Evolutionary conservation across 2,113 vertebrate genomes (phyloP), one percentile per base, ranked within the genome.

Genomic region (Formicarius rufipectus): DNA sequence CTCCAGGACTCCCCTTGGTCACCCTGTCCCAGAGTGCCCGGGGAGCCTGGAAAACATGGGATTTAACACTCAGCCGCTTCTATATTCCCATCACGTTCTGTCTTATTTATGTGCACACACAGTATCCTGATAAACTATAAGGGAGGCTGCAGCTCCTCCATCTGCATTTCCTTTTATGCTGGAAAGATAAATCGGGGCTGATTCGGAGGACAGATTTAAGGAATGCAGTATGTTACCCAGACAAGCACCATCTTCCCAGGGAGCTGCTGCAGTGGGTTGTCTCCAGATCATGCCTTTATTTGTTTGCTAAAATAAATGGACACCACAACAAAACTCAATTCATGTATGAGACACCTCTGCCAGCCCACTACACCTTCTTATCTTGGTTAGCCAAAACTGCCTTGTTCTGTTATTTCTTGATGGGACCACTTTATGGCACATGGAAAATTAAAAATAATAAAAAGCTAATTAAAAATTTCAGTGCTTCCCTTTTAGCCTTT

Each of bases 151-250:
- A 33, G 84, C 79, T 84, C 49, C 76, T 93, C 90, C 74, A 87
- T 95, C 88, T 62, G 89, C 79, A 80, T 93, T 93, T 72, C 88
- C 30, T 81, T 50, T 69, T 91, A 94, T 76, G 88, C 73, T 63
- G n/a, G 59, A 50, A 88, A 96, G 82, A 95, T 63, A 83, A 80
- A 95, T 90, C 17, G 87, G 56, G 84, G 71, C 91, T 82, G 85
- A 96, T 96, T 93, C 88, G 55, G 73, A 87, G 84, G 92, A 89
- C 84, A 91, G 97, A 97, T 96, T 97, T 95, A 96, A 81, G 87
- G 92, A 93, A 89, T 5, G 9, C 59, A 87, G 75, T 89, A 79
- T 17, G 84, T 96, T 96, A 96, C 90, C 10, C 13, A 97, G 96
- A 97, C 92, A 97, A 97, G 94, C 12, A 5, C 86, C 84, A 84